phyloP scores from a whole-genome alignment of 2,113 vertebrate genomes.

The Festucalex cinctus region DNA sequence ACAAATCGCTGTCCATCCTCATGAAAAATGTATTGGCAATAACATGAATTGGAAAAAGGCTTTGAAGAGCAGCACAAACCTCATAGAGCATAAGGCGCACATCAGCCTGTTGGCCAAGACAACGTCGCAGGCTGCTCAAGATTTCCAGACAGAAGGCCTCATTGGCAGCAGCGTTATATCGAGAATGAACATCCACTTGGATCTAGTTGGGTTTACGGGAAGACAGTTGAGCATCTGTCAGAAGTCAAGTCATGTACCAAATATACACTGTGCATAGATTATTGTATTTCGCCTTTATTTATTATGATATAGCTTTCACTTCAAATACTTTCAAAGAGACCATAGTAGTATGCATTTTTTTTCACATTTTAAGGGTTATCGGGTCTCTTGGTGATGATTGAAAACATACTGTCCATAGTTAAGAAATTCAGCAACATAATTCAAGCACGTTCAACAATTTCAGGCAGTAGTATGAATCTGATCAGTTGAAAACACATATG shows the following conservation, averaged over 20 bases:
- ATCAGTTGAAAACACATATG: no score
- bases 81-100: constrained; percentile 94
- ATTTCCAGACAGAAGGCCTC: constrained; percentile 98
- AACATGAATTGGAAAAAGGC: neutral
- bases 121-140: constrained; percentile 88
- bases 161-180: constrained; percentile 89
- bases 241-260: no score
- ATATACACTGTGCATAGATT: neutral
- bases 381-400: neutral
- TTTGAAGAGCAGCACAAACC: constrained; percentile 64
- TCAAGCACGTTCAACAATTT: neutral
- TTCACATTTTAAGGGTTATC: neutral
- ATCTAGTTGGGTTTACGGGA: constrained; percentile 69
- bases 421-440: no score
- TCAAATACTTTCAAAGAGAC: neutral
- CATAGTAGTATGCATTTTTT: neutral
- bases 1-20: no score
- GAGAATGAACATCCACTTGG: constrained; percentile 90
- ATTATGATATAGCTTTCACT: neutral
- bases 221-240: neutral
- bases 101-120: constrained; percentile 90
- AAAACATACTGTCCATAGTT: no score
- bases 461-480: neutral
- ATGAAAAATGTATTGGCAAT: neutral
- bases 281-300: neutral